These are phyloP conservation scores for Phengaris arion DNA, from an alignment of 2,888 invertebrate genomes.

Conservation along the genomic window DNA sequence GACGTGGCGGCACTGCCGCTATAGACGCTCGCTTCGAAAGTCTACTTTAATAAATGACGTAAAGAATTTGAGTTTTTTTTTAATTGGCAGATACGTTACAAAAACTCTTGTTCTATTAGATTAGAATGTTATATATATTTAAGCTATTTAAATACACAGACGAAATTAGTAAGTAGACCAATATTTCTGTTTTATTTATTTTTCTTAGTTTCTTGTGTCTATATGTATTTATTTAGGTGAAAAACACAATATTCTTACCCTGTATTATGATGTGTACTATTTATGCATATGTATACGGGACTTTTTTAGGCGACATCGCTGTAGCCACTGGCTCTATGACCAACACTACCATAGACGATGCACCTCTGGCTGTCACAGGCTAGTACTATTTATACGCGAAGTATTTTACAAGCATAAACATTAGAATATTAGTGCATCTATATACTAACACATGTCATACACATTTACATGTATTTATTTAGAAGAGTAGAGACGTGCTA, in stretches of 20 bases:
- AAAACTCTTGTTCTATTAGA: no score
- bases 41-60: no score
- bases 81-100: no score
- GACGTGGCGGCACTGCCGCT: no score
- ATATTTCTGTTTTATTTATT: not conserved
- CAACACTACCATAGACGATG: constrained; percentile 50
- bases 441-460: not conserved
- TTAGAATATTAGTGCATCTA: constrained; percentile 29
- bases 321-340: constrained; percentile 55
- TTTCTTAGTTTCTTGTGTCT: not conserved
- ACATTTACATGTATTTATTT: constrained; percentile 8
- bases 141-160: no score
- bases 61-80: no score
- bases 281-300: constrained; percentile 34
- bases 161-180: no score
- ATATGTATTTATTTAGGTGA: not conserved
- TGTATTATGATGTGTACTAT: not conserved
- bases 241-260: not conserved
- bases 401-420: constrained; percentile 29
- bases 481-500: not conserved
- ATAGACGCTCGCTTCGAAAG: no score
- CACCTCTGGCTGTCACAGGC: constrained; percentile 59
- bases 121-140: no score
- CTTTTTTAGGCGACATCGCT: constrained; percentile 69
- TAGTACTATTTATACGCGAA: constrained; percentile 44